Conservation (phyloP, 1,140 invertebrate species). For the Bombyx mandarina region DNA sequence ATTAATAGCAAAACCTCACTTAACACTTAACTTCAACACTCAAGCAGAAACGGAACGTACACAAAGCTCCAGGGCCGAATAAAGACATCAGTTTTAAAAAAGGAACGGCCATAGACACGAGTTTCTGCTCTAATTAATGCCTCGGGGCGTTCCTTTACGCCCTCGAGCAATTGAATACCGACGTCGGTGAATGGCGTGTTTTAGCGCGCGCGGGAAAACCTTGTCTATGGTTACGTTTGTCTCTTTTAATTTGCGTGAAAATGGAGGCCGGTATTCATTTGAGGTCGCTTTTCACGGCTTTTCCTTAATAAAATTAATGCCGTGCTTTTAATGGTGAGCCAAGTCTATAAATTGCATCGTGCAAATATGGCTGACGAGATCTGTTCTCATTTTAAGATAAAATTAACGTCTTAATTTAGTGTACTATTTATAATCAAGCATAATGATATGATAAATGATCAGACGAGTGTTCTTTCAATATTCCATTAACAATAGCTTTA, state of each 20-base stretch:
- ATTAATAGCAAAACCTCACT: conserved; percentile 35
- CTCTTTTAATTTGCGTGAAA: conserved; percentile 70
- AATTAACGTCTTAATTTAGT: no score
- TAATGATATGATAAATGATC: no score
- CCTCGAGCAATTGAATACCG: conserved; percentile 59
- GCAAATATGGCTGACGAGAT: no score
- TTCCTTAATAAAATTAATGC: conserved; percentile 26
- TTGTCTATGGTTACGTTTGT: conserved; percentile 58
- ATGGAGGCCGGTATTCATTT: conserved; percentile 56
- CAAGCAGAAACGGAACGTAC: conserved; percentile 37
- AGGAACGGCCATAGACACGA: conserved; percentile 59
- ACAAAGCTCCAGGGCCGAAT: conserved; percentile 53
- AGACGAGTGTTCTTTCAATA: no score
- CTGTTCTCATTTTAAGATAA: no score
- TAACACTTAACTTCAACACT: conserved; percentile 52
- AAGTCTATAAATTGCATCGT: neutral
- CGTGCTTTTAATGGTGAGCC: conserved; percentile 1
- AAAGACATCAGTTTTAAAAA: conserved; percentile 64
- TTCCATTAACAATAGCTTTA: no score
- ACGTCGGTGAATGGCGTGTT: conserved; percentile 57
- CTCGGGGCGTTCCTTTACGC: conserved; percentile 61
- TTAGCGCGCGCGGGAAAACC: conserved; percentile 45
- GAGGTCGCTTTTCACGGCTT: conserved; percentile 40
- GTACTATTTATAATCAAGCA: no score
- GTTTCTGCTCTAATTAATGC: conserved; percentile 68